phyloP scores from a whole-genome alignment of 2,113 vertebrate species.

The Indri indri region DNA sequence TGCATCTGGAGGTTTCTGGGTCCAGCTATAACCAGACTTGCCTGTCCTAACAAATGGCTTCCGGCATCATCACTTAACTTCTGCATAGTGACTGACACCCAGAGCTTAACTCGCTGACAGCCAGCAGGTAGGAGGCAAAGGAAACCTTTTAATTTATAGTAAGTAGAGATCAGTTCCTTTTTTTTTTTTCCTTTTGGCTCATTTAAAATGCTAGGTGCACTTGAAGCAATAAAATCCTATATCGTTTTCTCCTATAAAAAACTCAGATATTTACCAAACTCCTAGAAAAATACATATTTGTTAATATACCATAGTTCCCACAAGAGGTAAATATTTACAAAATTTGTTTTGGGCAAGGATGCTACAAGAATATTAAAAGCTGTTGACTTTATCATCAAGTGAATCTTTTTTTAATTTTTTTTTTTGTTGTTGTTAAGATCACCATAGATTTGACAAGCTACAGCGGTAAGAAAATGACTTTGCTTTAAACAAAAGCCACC shows the following conservation, averaged over 20 bases:
- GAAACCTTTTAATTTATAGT: slow-evolving; percentile 62
- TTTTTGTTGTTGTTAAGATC: background rate
- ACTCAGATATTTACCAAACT: background rate
- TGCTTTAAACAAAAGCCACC: slow-evolving; percentile 21
- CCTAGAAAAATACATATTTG: background rate
- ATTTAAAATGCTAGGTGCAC: slow-evolving; percentile 28
- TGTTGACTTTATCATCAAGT: background rate
- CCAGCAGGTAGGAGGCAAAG: background rate
- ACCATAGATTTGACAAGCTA: background rate
- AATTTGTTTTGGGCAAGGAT: slow-evolving; percentile 2
- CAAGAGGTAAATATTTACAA: slow-evolving; percentile 13
- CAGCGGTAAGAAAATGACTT: background rate
- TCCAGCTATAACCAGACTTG: background rate
- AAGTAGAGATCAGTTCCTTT: background rate
- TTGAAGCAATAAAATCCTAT: slow-evolving; percentile 21
- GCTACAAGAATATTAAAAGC: background rate
- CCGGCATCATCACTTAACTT: background rate
- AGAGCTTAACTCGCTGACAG: slow-evolving; percentile 9
- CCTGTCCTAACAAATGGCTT: slow-evolving; percentile 34
- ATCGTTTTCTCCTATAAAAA: slow-evolving; percentile 1
- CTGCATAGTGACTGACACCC: background rate
- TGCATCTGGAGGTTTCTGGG: background rate
- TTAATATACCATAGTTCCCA: background rate
- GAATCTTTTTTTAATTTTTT: background rate
- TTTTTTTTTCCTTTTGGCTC: background rate